A percentile compares a stretch with the other conserved stretches of the same genome.
These are phyloP conservation scores for Hydroisotoma schaefferi DNA, from an alignment of 2,888 invertebrate genomes.

Conservation along the genomic window DNA sequence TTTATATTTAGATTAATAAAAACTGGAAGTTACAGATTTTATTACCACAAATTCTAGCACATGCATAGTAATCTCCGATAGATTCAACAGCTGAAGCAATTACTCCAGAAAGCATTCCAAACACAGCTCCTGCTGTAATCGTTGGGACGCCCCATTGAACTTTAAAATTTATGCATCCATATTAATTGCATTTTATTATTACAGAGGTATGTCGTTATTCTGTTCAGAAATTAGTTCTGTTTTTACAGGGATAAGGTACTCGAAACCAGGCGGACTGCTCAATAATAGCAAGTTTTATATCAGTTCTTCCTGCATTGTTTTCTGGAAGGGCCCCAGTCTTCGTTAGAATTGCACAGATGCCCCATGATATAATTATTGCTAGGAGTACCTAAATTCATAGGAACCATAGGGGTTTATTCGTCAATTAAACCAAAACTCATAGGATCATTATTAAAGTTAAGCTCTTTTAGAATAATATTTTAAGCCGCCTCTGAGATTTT, in stretches of 20 bases:
- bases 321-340: conserved; percentile 59
- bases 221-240: not conserved
- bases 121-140: conserved; percentile 50
- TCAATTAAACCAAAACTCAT: no score
- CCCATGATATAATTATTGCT: conserved; percentile 74
- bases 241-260: conserved; percentile 71
- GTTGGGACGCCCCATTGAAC: conserved; percentile 54
- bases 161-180: conserved; percentile 26
- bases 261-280: conserved; percentile 73
- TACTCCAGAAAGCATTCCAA: conserved; percentile 51
- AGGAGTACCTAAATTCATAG: conserved; percentile 63
- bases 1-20: no score
- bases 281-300: conserved; percentile 66
- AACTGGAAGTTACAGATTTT: no score
- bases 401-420: no score
- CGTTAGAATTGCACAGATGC: conserved; percentile 68
- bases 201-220: not conserved
- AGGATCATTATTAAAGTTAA: no score
- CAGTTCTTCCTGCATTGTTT: conserved; percentile 69
- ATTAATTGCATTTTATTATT: not conserved
- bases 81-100: conserved; percentile 51
- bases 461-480: conserved; percentile 1
- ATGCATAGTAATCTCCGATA: conserved; percentile 59
- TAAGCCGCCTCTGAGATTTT: not conserved
- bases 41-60: conserved; percentile 54